Evolutionary conservation across 64 coral and sea anemone species (phyloP).

Genomic region (Stylophora pistillata): DNA sequence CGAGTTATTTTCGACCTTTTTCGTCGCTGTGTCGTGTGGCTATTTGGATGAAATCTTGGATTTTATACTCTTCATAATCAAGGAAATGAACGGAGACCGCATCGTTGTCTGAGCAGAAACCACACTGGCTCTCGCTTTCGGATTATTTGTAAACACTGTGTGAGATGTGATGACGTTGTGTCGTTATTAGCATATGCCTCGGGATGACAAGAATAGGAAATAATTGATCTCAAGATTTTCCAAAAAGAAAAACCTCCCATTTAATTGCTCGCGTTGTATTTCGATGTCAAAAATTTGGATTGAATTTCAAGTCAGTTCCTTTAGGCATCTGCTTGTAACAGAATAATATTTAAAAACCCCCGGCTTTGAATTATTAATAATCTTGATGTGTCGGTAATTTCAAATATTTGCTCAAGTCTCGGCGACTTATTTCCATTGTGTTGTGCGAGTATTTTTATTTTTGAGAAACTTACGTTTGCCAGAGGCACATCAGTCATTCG

Average conservation of each 20-base stretch:
- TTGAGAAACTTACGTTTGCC: background rate
- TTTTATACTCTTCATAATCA: background rate
- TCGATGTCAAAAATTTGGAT: background rate
- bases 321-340: background rate
- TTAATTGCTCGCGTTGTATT: background rate
- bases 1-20: background rate
- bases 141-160: slow-evolving; percentile 41
- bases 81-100: background rate
- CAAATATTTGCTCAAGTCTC: background rate
- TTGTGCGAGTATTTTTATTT: background rate
- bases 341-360: slow-evolving; percentile 22
- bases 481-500: background rate
- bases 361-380: slow-evolving; percentile 25
- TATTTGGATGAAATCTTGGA: background rate
- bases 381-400: slow-evolving; percentile 28
- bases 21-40: background rate
- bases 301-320: background rate
- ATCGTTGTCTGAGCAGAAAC: background rate
- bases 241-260: background rate
- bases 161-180: slow-evolving; percentile 28
- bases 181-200: background rate
- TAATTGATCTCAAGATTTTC: background rate
- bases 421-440: slow-evolving; percentile 15
- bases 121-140: background rate
- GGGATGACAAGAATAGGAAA: background rate